Evolutionary conservation across 2,888 invertebrate genomes (phyloP), one percentile per base, ranked within the genome.

Genomic region (Synergus itoensis): DNA sequence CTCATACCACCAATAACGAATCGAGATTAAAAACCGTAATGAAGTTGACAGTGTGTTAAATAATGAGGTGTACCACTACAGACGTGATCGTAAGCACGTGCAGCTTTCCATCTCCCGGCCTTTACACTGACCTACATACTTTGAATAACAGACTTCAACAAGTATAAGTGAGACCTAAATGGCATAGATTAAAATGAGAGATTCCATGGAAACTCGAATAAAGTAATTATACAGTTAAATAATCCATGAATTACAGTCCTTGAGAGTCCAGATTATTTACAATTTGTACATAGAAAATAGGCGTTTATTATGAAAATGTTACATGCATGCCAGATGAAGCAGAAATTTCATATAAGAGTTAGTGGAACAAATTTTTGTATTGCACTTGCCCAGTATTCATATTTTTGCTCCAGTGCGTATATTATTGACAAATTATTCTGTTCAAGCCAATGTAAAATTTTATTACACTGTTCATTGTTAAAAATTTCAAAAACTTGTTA

Each of bases 41-140:
- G 73, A 73, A 73, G 48, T 73, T 73, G 73, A 53, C 73, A 73
- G 73, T 53, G 53, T 65, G 48, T 73, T 73, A 73, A 73, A 73
- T 53, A 73, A 73, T 73, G 73, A 78, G 73, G 77, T 78, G 76
- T 81, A 78, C 81, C 28, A 82, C 80, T 80, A 75, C 76, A 75
- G 62, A 77, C 78, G 48, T 41, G 80, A 79, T 80, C 77, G 77
- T 78, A 78, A 82, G 41, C 62, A 81, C 79, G 77, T 81, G 79
- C 63, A 84, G 88, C 90, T 90, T 90, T 91, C 90, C 87, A 90
- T 87, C 85, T 84, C 81, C 85, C 88, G 91, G 90, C 90, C 91
- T 91, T 90, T 91, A 91, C 91, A 91, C 89, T 91, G 91, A 91
- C 91, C 91, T 83, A 91, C 89, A 90, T 91, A 87, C 85, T 83